Evolutionary conservation across 2,888 invertebrate species (phyloP).

Genomic region (Prenolepis imparis): DNA sequence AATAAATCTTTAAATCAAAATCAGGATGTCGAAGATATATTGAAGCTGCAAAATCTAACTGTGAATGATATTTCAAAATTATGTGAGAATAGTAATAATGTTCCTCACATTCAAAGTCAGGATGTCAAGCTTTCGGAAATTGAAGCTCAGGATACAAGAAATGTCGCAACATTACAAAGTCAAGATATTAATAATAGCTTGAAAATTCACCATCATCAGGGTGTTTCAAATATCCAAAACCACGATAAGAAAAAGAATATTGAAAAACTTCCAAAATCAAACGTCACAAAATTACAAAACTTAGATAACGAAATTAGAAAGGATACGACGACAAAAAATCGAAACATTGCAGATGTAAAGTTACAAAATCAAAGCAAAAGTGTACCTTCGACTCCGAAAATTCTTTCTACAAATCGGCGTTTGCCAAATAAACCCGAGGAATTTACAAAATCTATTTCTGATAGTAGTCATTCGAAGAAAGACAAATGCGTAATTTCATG

Average conservation of each 20-base stretch:
- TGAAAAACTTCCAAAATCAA: background rate
- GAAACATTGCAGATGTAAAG: background rate
- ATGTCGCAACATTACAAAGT: background rate
- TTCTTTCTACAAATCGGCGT: constrained; percentile 43
- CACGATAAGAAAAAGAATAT: background rate
- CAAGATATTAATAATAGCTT: background rate
- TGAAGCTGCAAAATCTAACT: constrained; percentile 2
- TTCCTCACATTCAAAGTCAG: constrained; percentile 1
- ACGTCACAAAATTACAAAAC: constrained; percentile 9
- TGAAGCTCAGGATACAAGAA: background rate
- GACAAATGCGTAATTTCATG: constrained; percentile 82
- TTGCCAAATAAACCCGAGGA: constrained; percentile 54
- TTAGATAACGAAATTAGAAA: background rate
- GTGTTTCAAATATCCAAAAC: background rate
- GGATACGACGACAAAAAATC: constrained; percentile 30
- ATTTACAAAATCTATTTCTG: constrained; percentile 48
- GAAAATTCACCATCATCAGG: background rate
- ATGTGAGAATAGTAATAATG: background rate
- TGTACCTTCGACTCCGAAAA: constrained; percentile 30
- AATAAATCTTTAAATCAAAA: background rate
- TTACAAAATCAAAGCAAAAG: background rate
- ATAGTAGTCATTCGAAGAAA: constrained; percentile 72
- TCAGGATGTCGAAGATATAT: background rate
- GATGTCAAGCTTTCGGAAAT: background rate
- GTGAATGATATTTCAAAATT: background rate